Evolutionary conservation across 2,113 vertebrate species (phyloP), one percentile per base, ranked within the genome.

Genomic region (Psammodynastes pulverulentus): DNA sequence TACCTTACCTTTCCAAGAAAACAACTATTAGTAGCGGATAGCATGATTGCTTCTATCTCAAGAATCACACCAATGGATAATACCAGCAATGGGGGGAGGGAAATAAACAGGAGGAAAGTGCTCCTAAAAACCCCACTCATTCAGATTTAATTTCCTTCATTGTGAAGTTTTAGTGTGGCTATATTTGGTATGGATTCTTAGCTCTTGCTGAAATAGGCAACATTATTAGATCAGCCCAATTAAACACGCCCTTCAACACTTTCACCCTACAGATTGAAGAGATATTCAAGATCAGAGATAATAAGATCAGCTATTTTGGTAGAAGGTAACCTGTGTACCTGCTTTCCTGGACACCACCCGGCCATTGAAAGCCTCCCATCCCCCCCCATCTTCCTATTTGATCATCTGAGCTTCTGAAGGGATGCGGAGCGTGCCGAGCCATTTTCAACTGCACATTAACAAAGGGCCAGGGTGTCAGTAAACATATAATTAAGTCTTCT

Each of bases 381-480:
- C 7, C 21, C 3, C 34, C 34, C 34, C 67, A 17, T 5, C 62
- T 34, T 54, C 9, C 3, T 79, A 19, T 67, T 26, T 23, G 43
- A n/a, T 54, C 43, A 17, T 52, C 84, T 84, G 39, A 46, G 39
- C n/a, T 88, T 89, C 91, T n/a, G 51, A 88, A 54, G 23, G 39
- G 39, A 67, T 84, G 88, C 3, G n/a, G 26, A 46, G 49, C 13
- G 39, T 92, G 87, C 91, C 1, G 0, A 45, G 10, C 49, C 67
- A 84, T 92, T 88, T 88, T 48, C 91, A 56, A 48, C 1, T 92
- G 51, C 51, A 53, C 67, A 88, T 92, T 84, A 89, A 79, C 17
- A 2, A 84, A 88, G 10, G 49, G 39, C 52, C 56, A 6, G 43
- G 29, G 19, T 84, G 62, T 72, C 87, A 89, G 23, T 79, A 43